Conservation (phyloP, 2,113 vertebrate genomes). For the Siniperca chuatsi region DNA sequence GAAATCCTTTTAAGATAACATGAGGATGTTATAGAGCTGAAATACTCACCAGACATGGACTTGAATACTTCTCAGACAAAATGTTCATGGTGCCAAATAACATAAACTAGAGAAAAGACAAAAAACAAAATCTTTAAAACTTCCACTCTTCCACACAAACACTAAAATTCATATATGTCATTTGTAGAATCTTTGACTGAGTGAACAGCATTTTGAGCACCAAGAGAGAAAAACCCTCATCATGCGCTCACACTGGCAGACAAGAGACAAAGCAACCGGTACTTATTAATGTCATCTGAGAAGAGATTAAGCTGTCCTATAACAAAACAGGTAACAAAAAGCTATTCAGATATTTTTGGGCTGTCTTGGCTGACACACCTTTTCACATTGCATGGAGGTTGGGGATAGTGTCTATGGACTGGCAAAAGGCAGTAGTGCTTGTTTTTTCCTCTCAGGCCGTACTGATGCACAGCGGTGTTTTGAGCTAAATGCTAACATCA, state of each 20-base stretch:
- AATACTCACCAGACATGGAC: conserved; percentile 78
- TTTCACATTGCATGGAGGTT: too few species aligned
- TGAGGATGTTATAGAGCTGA: not conserved
- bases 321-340: not conserved
- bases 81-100: conserved; percentile 67
- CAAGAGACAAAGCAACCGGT: too few species aligned
- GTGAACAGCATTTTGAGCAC: not conserved
- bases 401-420: too few species aligned
- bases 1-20: not conserved
- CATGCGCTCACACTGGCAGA: not conserved
- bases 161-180: not conserved
- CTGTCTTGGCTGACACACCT: too few species aligned
- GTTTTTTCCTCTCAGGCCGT: too few species aligned
- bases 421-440: too few species aligned
- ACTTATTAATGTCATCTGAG: not conserved
- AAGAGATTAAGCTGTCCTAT: not conserved
- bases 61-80: conserved; percentile 75
- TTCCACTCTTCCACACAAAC: not conserved
- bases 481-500: too few species aligned
- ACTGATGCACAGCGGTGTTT: too few species aligned
- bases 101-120: conserved; percentile 65
- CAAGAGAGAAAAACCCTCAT: not conserved
- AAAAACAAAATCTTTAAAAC: not conserved
- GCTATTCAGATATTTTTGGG: too few species aligned
- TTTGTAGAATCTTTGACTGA: not conserved